A percentile compares a stretch with the other conserved stretches of the same genome.
Evolutionary conservation across 2,888 invertebrate species (phyloP).

Genomic region (Tricholauxania praeusta): DNA sequence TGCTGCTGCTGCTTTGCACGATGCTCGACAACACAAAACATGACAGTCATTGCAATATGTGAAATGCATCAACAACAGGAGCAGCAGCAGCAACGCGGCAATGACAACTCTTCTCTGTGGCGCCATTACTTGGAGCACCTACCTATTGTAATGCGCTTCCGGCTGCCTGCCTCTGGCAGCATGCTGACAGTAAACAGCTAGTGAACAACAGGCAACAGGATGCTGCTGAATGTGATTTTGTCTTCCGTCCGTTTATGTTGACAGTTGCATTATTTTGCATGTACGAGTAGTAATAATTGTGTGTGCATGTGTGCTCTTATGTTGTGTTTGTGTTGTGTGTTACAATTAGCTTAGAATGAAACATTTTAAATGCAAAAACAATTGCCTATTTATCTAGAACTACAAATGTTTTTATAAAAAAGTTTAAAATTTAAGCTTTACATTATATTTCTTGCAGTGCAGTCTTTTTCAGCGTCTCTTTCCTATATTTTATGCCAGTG

Average conservation of each 20-base stretch:
- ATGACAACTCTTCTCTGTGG: no score
- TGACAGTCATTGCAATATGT: constrained; percentile 49
- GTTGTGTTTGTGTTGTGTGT: no score
- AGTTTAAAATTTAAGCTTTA: no score
- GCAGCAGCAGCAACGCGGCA: not conserved
- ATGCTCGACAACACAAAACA: constrained; percentile 49
- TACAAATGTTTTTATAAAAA: no score
- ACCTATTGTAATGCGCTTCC: constrained; percentile 21
- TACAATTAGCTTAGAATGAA: no score
- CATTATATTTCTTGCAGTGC: no score
- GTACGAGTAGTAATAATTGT: not conserved
- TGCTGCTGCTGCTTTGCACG: constrained; percentile 32
- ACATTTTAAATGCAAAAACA: no score
- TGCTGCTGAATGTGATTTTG: constrained; percentile 24
- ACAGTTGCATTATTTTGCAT: not conserved
- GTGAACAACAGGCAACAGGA: constrained; percentile 32
- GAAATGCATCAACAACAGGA: no score
- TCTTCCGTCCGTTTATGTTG: constrained; percentile 30
- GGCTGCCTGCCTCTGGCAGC: constrained; percentile 13
- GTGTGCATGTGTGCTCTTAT: no score
- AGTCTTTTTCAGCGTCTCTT: no score
- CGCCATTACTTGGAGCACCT: constrained; percentile 7
- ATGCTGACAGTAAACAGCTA: constrained; percentile 16
- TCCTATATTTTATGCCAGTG: no score
- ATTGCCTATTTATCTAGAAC: no score